Base-by-base conservation (phyloP, 2,888 invertebrate species). In the Cheilosia grossa region DNA sequence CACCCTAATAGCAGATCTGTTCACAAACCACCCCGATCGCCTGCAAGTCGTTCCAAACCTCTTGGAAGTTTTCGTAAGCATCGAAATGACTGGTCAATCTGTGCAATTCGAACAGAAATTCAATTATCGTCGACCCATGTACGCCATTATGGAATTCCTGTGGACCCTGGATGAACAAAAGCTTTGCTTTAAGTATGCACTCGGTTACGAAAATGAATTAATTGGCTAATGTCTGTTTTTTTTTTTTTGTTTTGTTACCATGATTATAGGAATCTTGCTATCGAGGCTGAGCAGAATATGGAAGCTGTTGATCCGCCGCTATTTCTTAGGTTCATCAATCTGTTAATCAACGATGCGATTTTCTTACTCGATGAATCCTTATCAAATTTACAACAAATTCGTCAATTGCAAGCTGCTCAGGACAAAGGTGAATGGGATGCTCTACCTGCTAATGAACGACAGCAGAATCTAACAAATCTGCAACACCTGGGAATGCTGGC, bases 61-160 rank as follows among this genome's bases (percentile, higher is more conserved):
- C 33, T 92, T 98, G 73, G 95, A 97, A 90, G 98, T 99, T 9
- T 99, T 98, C 91, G 98, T 99, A n/a, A 96, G 97, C 87, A 99
- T 99, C 82, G 98, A 99, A 93, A 97, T 98, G 97, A 98, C 98
- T 0, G 98, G 98, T 0, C 97, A 98, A 91, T 97, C 96, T 89
- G 98, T 98, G 21, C 96, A 97, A 89, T 98, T 98, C 90, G 98
- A 98, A 90, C 98, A 98, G 91, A 99, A 98, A 92, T 99, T 99
- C 91, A 98, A 98, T 92, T 99, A 99, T 91, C 94, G 98, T 24
- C 94, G 97, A 49, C 98, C 98, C 2, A 98, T 99, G 98, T 98
- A 99, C 90, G 93, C 95, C 44, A 96, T 98, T 1, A 96, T 99
- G 95, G 96, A 98, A 90, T 98, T 96, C 92, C 92, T 98, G 56